Evolutionary conservation across 1,140 invertebrate genomes (phyloP), one percentile per base, ranked within the genome.

Genomic region (Bombus waltoni): DNA sequence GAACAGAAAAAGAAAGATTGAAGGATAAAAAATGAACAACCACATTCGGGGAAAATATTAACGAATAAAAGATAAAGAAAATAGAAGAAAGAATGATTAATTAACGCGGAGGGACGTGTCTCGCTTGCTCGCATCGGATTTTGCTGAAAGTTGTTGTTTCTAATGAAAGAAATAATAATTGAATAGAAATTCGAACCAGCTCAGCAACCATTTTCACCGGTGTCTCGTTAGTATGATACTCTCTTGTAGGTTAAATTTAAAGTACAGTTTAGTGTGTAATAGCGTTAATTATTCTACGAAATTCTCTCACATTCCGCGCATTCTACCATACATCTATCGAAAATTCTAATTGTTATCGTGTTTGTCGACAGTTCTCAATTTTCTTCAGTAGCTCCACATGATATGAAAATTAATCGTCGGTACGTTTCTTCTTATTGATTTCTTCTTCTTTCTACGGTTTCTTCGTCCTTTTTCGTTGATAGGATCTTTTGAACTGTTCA

Each of bases 241-340:
- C 72, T 74, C 35, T 59, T 75, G 5, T 79, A 84, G 74, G 66
- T 77, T 83, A 68, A 42, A 47, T 53, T 13, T 76, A 35, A 28
- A 22, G 44, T 65, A 76, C 42, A 18, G 32, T 66, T 75, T 73
- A 81, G 79, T 28, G 62, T 83, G 47, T 78, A 83, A 35, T 70
- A 78, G 35, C 73, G 47, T 78, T 77, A 57, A 35, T 32, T 22
- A 86, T 28, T 76, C 79, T 76, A 80, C 71, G 72, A 75, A 81
- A 28, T 76, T 66, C 57, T 83, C 75, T 89, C 84, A 88, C 87
- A 89, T 89, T 89, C 87, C 88, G 70, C 62, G 86, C 35, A 66
- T 32, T 32, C 32, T 32, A 32, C 32, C 32, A 32, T 32, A 66
- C n/a, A 42, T 66, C 42, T 65, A 82, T 57, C 71, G 40, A 25